Evolutionary conservation across 2,797 vertebrate genomes (phyloP).

Genomic region (Scomberomorus guttatus): DNA sequence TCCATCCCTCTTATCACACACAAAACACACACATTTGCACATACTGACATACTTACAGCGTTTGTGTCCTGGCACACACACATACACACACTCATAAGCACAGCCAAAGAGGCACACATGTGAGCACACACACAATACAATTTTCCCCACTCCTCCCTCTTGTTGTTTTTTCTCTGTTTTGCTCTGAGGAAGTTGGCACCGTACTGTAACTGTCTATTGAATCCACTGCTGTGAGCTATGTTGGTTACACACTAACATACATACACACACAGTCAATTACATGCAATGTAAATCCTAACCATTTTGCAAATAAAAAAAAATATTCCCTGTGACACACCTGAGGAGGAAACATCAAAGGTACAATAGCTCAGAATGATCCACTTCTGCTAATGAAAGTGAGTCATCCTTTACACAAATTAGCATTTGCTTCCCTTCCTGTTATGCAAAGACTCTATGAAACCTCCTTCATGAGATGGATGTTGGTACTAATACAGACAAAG

Average conservation of each 20-base stretch:
- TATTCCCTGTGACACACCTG: constrained; percentile 59
- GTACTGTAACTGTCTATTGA: constrained; percentile 57
- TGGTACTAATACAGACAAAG: background rate
- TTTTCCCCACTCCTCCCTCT: constrained; percentile 49
- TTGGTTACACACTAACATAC: constrained; percentile 39
- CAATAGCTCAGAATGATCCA: constrained; percentile 50
- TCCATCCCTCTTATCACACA: constrained; percentile 52
- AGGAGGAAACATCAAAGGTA: constrained; percentile 74
- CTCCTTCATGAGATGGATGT: background rate
- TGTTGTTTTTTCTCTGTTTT: constrained; percentile 53
- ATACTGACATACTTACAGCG: constrained; percentile 51
- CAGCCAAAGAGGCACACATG: background rate
- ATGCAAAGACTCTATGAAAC: constrained; percentile 43
- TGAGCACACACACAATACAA: constrained; percentile 17
- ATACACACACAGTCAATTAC: constrained; percentile 47
- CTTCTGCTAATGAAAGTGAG: constrained; percentile 64
- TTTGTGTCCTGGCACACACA: constrained; percentile 23
- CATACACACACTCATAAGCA: background rate
- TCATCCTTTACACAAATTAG: constrained; percentile 61
- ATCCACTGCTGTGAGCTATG: constrained; percentile 57
- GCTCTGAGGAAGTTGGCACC: constrained; percentile 51
- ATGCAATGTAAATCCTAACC: constrained; percentile 49
- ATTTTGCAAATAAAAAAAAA: constrained; percentile 58
- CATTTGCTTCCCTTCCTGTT: constrained; percentile 50
- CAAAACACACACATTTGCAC: constrained; percentile 55